phyloP scores from a whole-genome alignment of 2,797 vertebrate genomes.

The Benthosema pterotum region DNA sequence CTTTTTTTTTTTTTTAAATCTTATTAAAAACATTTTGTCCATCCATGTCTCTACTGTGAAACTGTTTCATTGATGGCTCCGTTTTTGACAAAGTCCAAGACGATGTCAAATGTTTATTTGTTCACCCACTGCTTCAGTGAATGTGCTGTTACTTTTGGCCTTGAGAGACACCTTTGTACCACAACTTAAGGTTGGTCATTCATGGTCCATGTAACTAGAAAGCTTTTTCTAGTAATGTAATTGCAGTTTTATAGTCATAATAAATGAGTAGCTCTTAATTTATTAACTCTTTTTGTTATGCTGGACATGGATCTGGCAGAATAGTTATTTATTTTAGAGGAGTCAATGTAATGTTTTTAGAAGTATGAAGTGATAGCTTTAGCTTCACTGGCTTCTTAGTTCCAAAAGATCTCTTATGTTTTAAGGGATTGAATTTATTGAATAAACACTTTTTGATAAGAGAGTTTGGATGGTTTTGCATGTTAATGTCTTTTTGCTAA shows the following conservation, averaged over 20 bases:
- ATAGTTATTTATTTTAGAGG: neutral
- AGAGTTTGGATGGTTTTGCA: neutral
- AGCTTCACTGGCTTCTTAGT: conserved; percentile 30
- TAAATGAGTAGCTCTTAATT: neutral
- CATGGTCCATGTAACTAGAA: conserved; percentile 4
- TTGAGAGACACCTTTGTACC: neutral
- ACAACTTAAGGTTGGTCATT: conserved; percentile 17
- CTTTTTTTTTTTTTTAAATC: conserved; percentile 62
- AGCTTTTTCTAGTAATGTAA: conserved; percentile 23
- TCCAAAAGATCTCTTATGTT: conserved; percentile 61
- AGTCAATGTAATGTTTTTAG: conserved; percentile 1
- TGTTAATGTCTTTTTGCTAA: neutral
- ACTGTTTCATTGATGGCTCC: conserved; percentile 41
- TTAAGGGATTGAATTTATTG: conserved; percentile 61
- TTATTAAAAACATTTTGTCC: conserved; percentile 73
- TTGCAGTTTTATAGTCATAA: conserved; percentile 18
- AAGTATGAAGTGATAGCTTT: conserved; percentile 25
- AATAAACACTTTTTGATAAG: conserved; percentile 76
- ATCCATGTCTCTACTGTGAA: conserved; percentile 55
- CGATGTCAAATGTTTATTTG: conserved; percentile 9
- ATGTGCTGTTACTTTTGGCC: conserved; percentile 13
- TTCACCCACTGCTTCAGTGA: conserved; percentile 11
- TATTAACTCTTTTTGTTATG: neutral
- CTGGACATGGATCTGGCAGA: neutral
- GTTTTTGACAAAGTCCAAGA: conserved; percentile 7